A percentile compares a stretch with the other conserved stretches of the same genome.
These are phyloP conservation scores for Drosophila nr. medialis DNA, from an alignment of 2,888 invertebrate genomes.

Conservation along the genomic window DNA sequence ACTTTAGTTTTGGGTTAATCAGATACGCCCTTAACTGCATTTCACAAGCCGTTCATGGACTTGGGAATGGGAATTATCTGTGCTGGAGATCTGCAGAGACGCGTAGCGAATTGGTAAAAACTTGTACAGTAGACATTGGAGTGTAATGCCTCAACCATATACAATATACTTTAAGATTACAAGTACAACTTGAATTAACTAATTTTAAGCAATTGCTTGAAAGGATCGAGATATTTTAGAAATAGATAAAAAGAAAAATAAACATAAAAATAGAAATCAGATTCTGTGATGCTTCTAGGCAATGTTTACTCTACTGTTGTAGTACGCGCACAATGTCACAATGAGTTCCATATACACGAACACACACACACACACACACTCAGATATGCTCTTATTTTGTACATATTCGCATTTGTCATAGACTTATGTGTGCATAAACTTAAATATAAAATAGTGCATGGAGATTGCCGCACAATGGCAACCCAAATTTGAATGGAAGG, in stretches of 20 bases:
- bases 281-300: neutral
- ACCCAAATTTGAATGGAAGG: slow-evolving; percentile 49
- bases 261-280: neutral
- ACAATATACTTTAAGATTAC: neutral
- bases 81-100: slow-evolving; percentile 48
- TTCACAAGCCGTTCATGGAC: slow-evolving; percentile 23
- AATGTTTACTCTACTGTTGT: slow-evolving; percentile 15
- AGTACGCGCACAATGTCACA: slow-evolving; percentile 47
- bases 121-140: slow-evolving; percentile 29
- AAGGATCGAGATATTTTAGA: no score
- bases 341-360: slow-evolving; percentile 33
- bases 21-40: slow-evolving; percentile 24
- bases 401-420: slow-evolving; percentile 62
- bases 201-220: neutral
- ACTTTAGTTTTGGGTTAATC: slow-evolving; percentile 4
- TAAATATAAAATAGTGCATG: slow-evolving; percentile 4
- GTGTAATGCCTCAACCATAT: no score
- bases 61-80: slow-evolving; percentile 42
- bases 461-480: slow-evolving; percentile 61
- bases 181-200: neutral
- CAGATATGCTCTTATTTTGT: slow-evolving; percentile 18
- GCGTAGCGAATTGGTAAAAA: slow-evolving; percentile 35
- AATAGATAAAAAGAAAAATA: neutral
- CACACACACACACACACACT: slow-evolving; percentile 5
- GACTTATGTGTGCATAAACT: neutral